Percentiles rank a stretch among this genome's conserved stretches.
Conservation (phyloP, 1,140 invertebrate genomes). For the Pseudomyrmex cubaensis region DNA sequence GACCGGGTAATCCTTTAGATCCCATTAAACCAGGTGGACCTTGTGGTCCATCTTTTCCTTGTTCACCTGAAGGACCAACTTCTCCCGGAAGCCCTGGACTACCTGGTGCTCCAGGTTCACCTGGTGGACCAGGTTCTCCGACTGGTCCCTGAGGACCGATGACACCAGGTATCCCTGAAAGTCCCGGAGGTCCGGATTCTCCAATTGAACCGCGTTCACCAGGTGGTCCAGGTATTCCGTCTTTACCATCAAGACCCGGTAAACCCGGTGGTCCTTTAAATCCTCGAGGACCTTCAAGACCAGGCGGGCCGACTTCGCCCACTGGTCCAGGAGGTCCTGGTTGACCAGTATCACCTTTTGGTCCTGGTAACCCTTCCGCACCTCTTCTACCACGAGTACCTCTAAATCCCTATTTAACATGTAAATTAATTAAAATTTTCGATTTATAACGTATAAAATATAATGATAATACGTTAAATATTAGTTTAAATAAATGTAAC, state of each 20-base stretch:
- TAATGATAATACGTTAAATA: no score
- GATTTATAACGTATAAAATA: not conserved
- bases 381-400: constrained; percentile 83
- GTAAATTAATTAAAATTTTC: not conserved
- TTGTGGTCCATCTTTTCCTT: constrained; percentile 91
- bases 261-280: constrained; percentile 89
- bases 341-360: constrained; percentile 87
- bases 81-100: constrained; percentile 90
- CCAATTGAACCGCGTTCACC: constrained; percentile 91
- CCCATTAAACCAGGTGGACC: constrained; percentile 90
- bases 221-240: constrained; percentile 89
- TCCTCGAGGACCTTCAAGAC: constrained; percentile 87
- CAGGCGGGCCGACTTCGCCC: constrained; percentile 88
- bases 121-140: constrained; percentile 91
- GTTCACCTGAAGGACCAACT: constrained; percentile 89
- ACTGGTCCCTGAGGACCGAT: constrained; percentile 91
- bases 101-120: constrained; percentile 90
- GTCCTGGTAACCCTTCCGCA: constrained; percentile 88
- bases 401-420: constrained; percentile 64
- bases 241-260: constrained; percentile 91
- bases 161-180: constrained; percentile 90
- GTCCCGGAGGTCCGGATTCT: constrained; percentile 89
- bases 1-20: constrained; percentile 89
- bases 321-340: constrained; percentile 85
- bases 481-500: no score